These are phyloP conservation scores for Neria commutata DNA, from an alignment of 2,888 invertebrate species.

Conservation along the genomic window DNA sequence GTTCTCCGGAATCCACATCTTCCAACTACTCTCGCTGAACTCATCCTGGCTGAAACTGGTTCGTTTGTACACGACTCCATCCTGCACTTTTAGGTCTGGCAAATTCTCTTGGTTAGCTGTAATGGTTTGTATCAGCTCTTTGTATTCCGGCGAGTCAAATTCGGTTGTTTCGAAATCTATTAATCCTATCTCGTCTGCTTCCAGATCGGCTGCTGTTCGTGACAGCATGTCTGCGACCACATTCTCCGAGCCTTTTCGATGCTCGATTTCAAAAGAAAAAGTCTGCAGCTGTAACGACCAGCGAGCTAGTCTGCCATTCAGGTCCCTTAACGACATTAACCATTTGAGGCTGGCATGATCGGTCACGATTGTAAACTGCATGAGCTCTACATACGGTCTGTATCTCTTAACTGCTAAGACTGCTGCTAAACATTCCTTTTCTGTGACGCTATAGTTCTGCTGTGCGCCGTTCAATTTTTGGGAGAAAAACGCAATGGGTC, in stretches of 20 bases:
- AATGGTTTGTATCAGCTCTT: slow-evolving; percentile 3
- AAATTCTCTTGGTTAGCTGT: slow-evolving; percentile 11
- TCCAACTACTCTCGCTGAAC: slow-evolving; percentile 11
- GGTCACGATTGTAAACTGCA: slow-evolving; percentile 26
- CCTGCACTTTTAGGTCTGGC: slow-evolving; percentile 14
- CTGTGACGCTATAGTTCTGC: slow-evolving; percentile 18
- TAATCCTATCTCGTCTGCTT: neutral
- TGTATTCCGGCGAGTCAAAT: slow-evolving; percentile 15
- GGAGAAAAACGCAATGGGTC: slow-evolving; percentile 18
- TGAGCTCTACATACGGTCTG: slow-evolving; percentile 23
- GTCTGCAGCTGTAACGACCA: slow-evolving; percentile 31
- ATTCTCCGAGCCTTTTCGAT: slow-evolving; percentile 39
- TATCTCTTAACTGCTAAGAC: slow-evolving; percentile 15
- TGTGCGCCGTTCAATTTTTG: slow-evolving; percentile 25
- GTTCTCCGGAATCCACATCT: slow-evolving; percentile 18
- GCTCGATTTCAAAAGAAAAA: slow-evolving; percentile 32
- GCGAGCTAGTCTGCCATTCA: slow-evolving; percentile 37
- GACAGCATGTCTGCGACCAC: slow-evolving; percentile 31
- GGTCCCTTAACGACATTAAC: slow-evolving; percentile 20
- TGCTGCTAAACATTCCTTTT: slow-evolving; percentile 18
- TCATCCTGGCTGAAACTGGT: neutral
- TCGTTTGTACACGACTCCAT: neutral
- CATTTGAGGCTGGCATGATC: slow-evolving; percentile 36
- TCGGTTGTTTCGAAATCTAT: slow-evolving; percentile 11
- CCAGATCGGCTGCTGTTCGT: slow-evolving; percentile 1